A percentile compares a stretch with the other conserved stretches of the same genome.
These are phyloP conservation scores for Cryptotermes secundus DNA, from an alignment of 1,140 invertebrate genomes.

Conservation along the genomic window DNA sequence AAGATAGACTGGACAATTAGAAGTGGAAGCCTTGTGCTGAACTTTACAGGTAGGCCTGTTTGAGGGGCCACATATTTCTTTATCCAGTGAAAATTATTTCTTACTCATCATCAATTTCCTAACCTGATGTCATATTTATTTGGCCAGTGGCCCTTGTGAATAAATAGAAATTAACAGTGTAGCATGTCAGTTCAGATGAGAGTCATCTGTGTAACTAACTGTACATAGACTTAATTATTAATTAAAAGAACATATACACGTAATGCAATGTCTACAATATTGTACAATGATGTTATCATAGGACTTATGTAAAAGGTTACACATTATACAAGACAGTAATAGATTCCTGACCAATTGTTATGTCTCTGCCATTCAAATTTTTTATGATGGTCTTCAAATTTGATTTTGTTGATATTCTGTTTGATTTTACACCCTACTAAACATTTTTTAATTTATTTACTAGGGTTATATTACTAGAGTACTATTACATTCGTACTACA, in stretches of 20 bases:
- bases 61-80: constrained; percentile 19
- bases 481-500: no score
- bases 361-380: neutral
- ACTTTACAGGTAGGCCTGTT: constrained; percentile 21
- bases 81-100: constrained; percentile 23
- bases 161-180: constrained; percentile 31
- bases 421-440: neutral
- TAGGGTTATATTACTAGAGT: no score
- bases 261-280: constrained; percentile 30
- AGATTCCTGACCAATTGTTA: constrained; percentile 22
- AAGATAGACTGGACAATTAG: neutral
- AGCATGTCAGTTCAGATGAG: constrained; percentile 28
- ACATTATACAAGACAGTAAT: constrained; percentile 20
- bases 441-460: no score
- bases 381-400: neutral
- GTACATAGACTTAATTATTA: constrained; percentile 37
- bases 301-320: constrained; percentile 15
- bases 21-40: constrained; percentile 21
- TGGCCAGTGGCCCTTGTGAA: constrained; percentile 32
- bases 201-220: constrained; percentile 32
- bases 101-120: constrained; percentile 29
- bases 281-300: constrained; percentile 23
- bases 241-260: constrained; percentile 34
- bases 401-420: neutral
- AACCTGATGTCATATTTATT: constrained; percentile 37